These are phyloP conservation scores for Eulemur coronatus DNA, from an alignment of 2,797 vertebrate species.

Conservation along the genomic window DNA sequence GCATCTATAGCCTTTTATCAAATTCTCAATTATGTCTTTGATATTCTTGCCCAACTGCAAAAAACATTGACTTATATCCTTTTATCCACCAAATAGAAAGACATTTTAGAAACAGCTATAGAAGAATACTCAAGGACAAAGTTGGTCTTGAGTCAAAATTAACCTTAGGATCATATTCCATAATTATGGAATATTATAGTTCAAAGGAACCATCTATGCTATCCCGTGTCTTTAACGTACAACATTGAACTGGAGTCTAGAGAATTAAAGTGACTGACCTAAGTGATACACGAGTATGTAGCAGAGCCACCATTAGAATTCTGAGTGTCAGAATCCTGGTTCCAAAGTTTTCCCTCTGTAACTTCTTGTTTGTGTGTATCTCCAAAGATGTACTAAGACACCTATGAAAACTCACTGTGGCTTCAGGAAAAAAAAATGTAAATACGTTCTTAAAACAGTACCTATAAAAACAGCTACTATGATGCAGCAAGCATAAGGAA, in stretches of 20 bases:
- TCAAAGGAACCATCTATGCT: neutral
- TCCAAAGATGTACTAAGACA: neutral
- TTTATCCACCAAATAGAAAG: neutral
- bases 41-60: neutral
- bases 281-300: accelerated
- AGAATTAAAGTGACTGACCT: neutral
- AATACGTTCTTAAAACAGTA: neutral
- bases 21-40: neutral
- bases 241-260: neutral
- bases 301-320: neutral
- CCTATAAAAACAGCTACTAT: neutral
- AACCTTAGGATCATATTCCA: neutral
- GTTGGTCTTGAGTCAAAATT: neutral
- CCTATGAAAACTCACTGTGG: neutral
- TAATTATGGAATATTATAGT: neutral
- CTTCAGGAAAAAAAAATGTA: neutral
- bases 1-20: neutral
- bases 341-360: neutral
- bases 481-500: neutral
- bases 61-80: neutral
- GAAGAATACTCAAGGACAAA: neutral
- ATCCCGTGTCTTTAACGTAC: neutral
- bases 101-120: neutral
- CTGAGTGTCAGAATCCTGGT: neutral
- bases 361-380: neutral